Base-by-base conservation (phyloP, 2,113 vertebrate species). In the Ceuthmochares aereus region DNA sequence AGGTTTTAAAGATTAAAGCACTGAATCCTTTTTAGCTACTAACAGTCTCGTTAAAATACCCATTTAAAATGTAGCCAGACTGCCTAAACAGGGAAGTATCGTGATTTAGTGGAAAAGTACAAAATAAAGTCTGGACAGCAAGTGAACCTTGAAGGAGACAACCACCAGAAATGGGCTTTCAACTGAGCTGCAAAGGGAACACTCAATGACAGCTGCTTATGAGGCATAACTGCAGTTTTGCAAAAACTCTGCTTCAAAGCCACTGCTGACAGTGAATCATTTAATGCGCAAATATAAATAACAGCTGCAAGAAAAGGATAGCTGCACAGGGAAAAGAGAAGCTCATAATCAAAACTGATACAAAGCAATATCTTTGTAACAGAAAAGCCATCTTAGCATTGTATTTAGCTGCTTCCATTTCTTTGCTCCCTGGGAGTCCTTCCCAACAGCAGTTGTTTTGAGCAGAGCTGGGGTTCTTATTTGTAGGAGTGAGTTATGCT, bases 121-220 rank as follows among this genome's bases (percentile, higher is more conserved):
- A 75, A 84, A 64, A 75, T 30, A 60, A 72, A 94, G 43, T 80
- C 47, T 37, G 34, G 37, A 14, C n/a, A 87, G 51, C 43, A 89
- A 82, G 15, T 55, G 34, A 93, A 85, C 36, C 75, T 45, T 90
- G 81, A 95, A 91, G 84, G 76, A 87, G 64, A 70, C 36, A 79
- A 74, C 45, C 82, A 74, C 42, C 20, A 82, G 49, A 84, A 93
- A 86, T 40, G 42, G 43, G 4, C 62, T 92, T 87, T 59, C 47
- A 77, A 1, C 32, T 45, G 45, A 37, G 27, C 60, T 81, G 36
- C 22, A 68, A 87, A 56, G 43, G 32, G 40, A 80, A 59, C 9
- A 14, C 32, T 68, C 45, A 32, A 4, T 36, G 49, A 54, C 64
- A 92, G 58, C n/a, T 79, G 32, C 23, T 81, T 78, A 32, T 32